Evolutionary conservation across 1,140 invertebrate species (phyloP).

Genomic region (Orussus abietinus): DNA sequence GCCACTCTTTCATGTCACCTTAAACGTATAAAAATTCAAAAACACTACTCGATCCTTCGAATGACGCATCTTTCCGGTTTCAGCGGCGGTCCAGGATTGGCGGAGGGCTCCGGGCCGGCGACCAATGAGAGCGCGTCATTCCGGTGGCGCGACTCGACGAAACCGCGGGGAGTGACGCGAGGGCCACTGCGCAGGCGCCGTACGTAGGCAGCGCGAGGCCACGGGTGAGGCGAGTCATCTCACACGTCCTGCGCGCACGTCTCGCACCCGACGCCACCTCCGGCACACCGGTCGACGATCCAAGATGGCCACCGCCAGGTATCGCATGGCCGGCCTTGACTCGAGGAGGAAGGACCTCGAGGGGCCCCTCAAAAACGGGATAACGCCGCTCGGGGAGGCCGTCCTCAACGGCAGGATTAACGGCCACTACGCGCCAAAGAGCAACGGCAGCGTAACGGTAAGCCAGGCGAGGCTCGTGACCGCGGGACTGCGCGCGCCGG

Average conservation of each 20-base stretch:
- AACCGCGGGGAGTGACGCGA: too few species aligned
- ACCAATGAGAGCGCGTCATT: too few species aligned
- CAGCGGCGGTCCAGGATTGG: too few species aligned
- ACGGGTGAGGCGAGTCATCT: constrained; percentile 14
- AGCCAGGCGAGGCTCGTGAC: too few species aligned
- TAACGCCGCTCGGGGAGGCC: constrained; percentile 17
- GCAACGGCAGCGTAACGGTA: constrained; percentile 25
- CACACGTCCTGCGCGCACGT: constrained; percentile 1
- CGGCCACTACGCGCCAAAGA: constrained; percentile 24
- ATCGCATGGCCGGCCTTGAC: constrained; percentile 18
- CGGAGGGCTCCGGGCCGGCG: too few species aligned
- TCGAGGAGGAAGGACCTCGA: constrained; percentile 9
- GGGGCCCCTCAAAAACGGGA: constrained; percentile 18
- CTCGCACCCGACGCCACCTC: constrained; percentile 6
- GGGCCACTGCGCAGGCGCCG: constrained; percentile 12
- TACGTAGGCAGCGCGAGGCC: not conserved
- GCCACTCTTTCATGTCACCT: too few species aligned
- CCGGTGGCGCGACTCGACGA: too few species aligned
- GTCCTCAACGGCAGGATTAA: constrained; percentile 24
- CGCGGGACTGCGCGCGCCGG: too few species aligned
- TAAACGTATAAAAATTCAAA: too few species aligned
- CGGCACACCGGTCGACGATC: constrained; percentile 2
- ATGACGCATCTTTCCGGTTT: too few species aligned
- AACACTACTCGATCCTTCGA: too few species aligned
- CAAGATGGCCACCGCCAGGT: constrained; percentile 20